Evolutionary conservation across 2,888 invertebrate genomes (phyloP).

Genomic region (Conchocele bisecta): DNA sequence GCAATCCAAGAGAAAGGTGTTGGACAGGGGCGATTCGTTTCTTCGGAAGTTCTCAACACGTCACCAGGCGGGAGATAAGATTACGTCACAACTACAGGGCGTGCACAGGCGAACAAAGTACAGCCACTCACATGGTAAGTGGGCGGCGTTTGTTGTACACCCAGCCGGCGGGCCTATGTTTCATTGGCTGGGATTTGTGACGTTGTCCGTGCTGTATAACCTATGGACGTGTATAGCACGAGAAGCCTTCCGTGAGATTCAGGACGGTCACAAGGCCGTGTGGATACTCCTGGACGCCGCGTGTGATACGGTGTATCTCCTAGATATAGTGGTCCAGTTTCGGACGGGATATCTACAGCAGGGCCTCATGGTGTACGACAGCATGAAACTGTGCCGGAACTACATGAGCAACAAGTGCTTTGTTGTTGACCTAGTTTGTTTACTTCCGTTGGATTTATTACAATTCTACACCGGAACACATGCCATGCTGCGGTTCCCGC

Average conservation of each 20-base stretch:
- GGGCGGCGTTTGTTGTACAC: slow-evolving; percentile 87
- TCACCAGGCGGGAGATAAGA: slow-evolving; percentile 84
- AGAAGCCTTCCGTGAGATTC: slow-evolving; percentile 96
- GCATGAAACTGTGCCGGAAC: slow-evolving; percentile 93
- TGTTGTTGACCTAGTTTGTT: slow-evolving; percentile 91
- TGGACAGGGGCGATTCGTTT: slow-evolving; percentile 85
- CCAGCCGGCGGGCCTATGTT: slow-evolving; percentile 98
- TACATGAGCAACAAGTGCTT: slow-evolving; percentile 93
- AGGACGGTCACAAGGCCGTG: slow-evolving; percentile 79
- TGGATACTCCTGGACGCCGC: slow-evolving; percentile 87
- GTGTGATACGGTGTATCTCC: slow-evolving; percentile 93
- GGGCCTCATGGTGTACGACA: slow-evolving; percentile 96
- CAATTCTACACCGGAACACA: slow-evolving; percentile 89
- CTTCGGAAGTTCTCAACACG: slow-evolving; percentile 96
- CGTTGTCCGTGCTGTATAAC: slow-evolving; percentile 95
- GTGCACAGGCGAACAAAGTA: slow-evolving; percentile 5
- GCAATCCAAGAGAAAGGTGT: slow-evolving; percentile 69
- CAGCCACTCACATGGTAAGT: slow-evolving; percentile 20
- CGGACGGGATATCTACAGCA: slow-evolving; percentile 95
- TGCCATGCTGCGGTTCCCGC: slow-evolving; percentile 89
- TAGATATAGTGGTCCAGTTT: slow-evolving; percentile 95
- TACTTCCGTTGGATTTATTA: slow-evolving; percentile 93
- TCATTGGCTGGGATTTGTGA: slow-evolving; percentile 95
- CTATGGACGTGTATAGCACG: slow-evolving; percentile 97
- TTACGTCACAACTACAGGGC: slow-evolving; percentile 44